A percentile compares a stretch with the other conserved stretches of the same genome.
phyloP scores from a whole-genome alignment of 1,140 invertebrate species.

The Bilobella aurantiaca region DNA sequence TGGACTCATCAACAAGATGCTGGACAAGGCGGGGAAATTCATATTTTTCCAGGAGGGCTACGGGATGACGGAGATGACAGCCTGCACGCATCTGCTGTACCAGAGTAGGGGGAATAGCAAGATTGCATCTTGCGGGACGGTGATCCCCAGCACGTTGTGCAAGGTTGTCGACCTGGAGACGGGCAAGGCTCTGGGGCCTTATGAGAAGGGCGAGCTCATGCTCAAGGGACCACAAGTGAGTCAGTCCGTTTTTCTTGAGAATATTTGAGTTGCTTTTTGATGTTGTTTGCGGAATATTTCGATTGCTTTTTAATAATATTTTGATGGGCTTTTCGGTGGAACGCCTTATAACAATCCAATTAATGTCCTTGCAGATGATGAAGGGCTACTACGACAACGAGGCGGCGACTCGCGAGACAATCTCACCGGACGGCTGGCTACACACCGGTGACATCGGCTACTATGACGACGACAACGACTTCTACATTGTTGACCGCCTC shows the following conservation, averaged over 20 bases:
- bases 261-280: too few species aligned
- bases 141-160: conserved; percentile 23
- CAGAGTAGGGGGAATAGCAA: conserved; percentile 11
- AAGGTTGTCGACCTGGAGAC: conserved; percentile 40
- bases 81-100: conserved; percentile 12
- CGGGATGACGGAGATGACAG: conserved; percentile 31
- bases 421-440: conserved; percentile 47
- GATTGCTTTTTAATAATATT: too few species aligned
- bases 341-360: background rate
- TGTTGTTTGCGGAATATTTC: too few species aligned
- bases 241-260: too few species aligned
- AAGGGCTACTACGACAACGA: conserved; percentile 42
- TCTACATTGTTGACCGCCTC: conserved; percentile 70
- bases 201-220: conserved; percentile 44
- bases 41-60: conserved; percentile 24
- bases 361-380: background rate
- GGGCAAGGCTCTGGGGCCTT: conserved; percentile 37
- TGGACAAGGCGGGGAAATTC: conserved; percentile 18
- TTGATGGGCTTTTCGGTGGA: background rate
- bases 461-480: conserved; percentile 48
- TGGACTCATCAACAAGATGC: background rate
- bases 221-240: conserved; percentile 49
- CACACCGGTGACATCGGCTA: conserved; percentile 57
- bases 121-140: conserved; percentile 38
- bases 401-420: background rate